A percentile compares a stretch with the other conserved stretches of the same genome.
Conservation (phyloP, 2,113 vertebrate species). For the Capra hircus region DNA sequence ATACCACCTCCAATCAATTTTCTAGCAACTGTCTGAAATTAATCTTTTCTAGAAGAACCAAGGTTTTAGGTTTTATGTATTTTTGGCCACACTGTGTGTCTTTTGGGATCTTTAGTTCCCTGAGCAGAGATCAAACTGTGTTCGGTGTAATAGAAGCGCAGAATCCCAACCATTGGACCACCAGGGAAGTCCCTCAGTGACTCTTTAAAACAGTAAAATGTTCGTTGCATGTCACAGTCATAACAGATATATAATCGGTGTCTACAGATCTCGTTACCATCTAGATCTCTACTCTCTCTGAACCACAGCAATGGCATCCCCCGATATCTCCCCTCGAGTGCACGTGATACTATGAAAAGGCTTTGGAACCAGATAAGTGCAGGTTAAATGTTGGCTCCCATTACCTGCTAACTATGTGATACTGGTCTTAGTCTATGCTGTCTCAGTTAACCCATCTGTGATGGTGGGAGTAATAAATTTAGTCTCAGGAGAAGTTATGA, state of each 20-base stretch:
- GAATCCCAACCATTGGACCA: neutral
- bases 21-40: neutral
- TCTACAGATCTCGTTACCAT: neutral
- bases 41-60: neutral
- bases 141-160: fast-evolving
- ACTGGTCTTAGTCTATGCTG: neutral
- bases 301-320: neutral
- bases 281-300: neutral
- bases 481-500: neutral
- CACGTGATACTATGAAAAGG: neutral
- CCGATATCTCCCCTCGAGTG: neutral
- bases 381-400: neutral
- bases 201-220: neutral
- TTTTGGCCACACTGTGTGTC: neutral
- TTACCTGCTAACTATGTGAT: neutral
- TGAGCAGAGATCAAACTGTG: neutral
- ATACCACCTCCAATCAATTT: neutral
- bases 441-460: neutral
- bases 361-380: neutral
- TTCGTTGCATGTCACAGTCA: neutral
- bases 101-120: neutral
- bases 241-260: neutral
- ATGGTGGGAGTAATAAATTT: neutral
- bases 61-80: neutral
- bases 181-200: neutral